Evolutionary conservation across 2,888 invertebrate species (phyloP).

Genomic region (Polylopha cassiicola): DNA sequence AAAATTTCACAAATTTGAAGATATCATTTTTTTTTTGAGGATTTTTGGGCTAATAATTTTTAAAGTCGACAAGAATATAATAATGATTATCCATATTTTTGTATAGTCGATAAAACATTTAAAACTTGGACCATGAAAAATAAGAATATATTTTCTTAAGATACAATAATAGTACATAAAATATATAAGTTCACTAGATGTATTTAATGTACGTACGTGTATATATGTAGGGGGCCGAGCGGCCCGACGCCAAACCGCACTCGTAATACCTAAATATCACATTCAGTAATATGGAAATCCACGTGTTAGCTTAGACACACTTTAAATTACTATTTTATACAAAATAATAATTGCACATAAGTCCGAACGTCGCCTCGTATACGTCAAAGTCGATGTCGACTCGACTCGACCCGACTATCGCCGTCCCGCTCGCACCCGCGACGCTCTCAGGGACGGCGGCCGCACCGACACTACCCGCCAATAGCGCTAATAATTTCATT

Average conservation of each 20-base stretch:
- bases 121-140: conserved; percentile 78
- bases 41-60: conserved; percentile 68
- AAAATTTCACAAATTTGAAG: conserved; percentile 74
- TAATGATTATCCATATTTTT: conserved; percentile 76
- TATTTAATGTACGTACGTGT: conserved; percentile 67
- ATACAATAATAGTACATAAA: conserved; percentile 77
- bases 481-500: conserved; percentile 74
- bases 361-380: conserved; percentile 61
- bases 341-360: conserved; percentile 79
- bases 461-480: conserved; percentile 57
- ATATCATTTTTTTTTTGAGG: conserved; percentile 66
- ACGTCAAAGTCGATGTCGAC: conserved; percentile 41
- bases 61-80: conserved; percentile 76
- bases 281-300: conserved; percentile 78
- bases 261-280: conserved; percentile 78
- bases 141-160: conserved; percentile 77
- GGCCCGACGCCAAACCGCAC: conserved; percentile 59
- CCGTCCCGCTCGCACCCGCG: conserved; percentile 33
- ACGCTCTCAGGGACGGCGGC: conserved; percentile 44
- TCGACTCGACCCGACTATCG: conserved; percentile 39
- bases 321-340: conserved; percentile 74
- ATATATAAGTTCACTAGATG: conserved; percentile 76
- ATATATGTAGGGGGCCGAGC: conserved; percentile 45
- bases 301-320: conserved; percentile 75
- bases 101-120: conserved; percentile 78